Evolutionary conservation across 2,113 vertebrate genomes (phyloP).

Genomic region (Hypanus sabinus): DNA sequence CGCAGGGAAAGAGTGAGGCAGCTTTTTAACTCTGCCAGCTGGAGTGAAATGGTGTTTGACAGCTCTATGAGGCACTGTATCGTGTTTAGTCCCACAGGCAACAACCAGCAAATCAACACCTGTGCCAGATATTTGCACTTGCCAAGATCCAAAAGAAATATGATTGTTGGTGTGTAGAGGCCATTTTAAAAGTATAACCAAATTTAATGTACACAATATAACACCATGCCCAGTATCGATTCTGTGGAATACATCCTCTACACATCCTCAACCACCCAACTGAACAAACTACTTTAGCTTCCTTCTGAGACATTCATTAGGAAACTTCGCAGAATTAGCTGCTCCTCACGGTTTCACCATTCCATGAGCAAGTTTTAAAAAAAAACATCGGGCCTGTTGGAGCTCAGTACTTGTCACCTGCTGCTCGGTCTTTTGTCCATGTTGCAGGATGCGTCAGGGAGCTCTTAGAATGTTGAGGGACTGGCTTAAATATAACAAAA

Average conservation of each 20-base stretch:
- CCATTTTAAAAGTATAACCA: not conserved
- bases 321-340: not conserved
- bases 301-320: not conserved
- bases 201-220: not conserved
- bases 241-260: not conserved
- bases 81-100: not conserved
- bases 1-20: too few species aligned
- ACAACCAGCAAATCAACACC: conserved; percentile 1
- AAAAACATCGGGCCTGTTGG: not conserved
- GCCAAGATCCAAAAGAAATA: not conserved
- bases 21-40: too few species aligned
- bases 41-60: too few species aligned
- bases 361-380: not conserved
- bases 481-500: not conserved
- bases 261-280: not conserved
- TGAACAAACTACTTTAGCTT: not conserved
- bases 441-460: not conserved
- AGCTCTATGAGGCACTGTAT: too few species aligned
- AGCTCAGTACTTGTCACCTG: not conserved
- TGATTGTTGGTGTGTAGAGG: not conserved
- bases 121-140: not conserved
- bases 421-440: not conserved
- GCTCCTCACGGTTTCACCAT: not conserved
- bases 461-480: not conserved
- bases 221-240: not conserved